Base-by-base conservation (phyloP, 2,888 invertebrate species). In the Standfussiana lucernea region DNA sequence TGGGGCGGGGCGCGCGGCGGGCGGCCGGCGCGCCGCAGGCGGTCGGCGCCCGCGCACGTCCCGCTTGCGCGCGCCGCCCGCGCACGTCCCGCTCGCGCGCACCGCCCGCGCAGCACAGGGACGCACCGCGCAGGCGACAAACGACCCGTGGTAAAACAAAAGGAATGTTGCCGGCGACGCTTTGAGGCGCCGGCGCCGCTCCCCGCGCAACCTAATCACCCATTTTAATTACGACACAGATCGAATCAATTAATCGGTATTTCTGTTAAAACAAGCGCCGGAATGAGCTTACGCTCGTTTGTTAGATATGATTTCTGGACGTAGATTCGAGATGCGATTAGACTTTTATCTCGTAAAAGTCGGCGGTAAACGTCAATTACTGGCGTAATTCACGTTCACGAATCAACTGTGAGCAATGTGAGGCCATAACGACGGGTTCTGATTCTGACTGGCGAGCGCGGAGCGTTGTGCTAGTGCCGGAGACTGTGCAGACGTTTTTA, bases 221-320 rank as follows among this genome's bases (percentile, higher is more conserved):
- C 95, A 95, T 96, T 96, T 96, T 96, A 96, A 96, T 96, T 96
- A 96, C 96, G 94, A 95, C 96, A 96, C 96, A 96, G 96, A 96
- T 96, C 96, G 95, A 96, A 96, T 96, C 96, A 96, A 96, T 96
- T 96, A 96, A 96, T 96, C 95, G 96, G 96, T 94, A 95, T 96
- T 96, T 96, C 95, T 94, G 95, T 96, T 96, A 95, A 95, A 95
- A 95, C 95, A 94, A 95, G 95, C 95, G 93, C 93, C 93, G 93
- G 91, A 92, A 92, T 93, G 91, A 92, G 94, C 94, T 93, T 93
- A 91, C 91, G 91, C 92, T 91, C 91, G 92, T 92, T 92, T 90
- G 90, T 91, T 88, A 91, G 91, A 93, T 93, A 92, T 92, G 92
- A 94, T 91, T 93, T 91, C 90, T 92, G 90, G 90, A 92, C 88